Evolutionary conservation across 2,888 invertebrate species (phyloP).

Genomic region (Microchrysa polita): DNA sequence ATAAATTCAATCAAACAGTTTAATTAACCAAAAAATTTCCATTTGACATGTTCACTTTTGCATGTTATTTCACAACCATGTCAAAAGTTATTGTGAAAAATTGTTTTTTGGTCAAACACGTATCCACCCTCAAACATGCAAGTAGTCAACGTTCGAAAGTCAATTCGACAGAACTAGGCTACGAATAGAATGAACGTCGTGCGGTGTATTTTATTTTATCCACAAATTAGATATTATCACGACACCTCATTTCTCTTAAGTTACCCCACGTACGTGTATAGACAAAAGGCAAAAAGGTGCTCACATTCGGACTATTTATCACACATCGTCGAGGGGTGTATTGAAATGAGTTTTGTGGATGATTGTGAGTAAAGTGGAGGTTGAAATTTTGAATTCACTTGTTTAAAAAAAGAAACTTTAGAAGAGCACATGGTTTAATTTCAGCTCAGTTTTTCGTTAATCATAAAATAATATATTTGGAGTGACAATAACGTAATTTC

Average conservation of each 20-base stretch:
- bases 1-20: conserved; percentile 31
- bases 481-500: no score
- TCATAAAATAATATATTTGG: no score
- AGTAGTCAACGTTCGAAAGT: conserved; percentile 5
- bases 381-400: no score
- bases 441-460: no score
- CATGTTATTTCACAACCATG: conserved; percentile 5
- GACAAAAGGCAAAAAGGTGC: conserved; percentile 26
- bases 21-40: conserved; percentile 44
- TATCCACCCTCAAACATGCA: conserved; percentile 19
- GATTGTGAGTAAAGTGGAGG: no score
- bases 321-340: conserved; percentile 17
- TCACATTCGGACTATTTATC: conserved; percentile 42
- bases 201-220: conserved; percentile 23
- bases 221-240: conserved; percentile 48
- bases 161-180: neutral
- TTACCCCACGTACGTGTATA: conserved; percentile 19
- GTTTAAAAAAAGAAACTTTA: no score
- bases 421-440: no score
- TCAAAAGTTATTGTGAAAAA: conserved; percentile 25
- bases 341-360: neutral
- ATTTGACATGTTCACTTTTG: conserved; percentile 42
- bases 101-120: conserved; percentile 24
- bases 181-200: conserved; percentile 19
- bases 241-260: conserved; percentile 45